Base-by-base conservation (phyloP, 2,113 vertebrate species). In the Pollachius pollachius region DNA sequence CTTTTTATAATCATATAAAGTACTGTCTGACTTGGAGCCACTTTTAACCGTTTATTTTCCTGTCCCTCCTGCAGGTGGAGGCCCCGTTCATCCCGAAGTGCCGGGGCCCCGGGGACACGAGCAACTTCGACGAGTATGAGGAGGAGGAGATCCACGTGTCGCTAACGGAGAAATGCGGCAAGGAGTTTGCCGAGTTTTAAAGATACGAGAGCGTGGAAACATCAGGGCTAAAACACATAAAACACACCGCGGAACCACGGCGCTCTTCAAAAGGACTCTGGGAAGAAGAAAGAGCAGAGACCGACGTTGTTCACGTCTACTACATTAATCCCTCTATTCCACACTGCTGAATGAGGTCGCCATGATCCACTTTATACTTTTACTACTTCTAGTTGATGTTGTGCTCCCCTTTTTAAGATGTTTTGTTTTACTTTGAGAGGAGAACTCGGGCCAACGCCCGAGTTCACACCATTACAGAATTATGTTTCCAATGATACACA, bases 11-110 rank as follows among this genome's bases (percentile, higher is more conserved):
- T n/a, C n/a, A n/a, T n/a, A 34, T 34, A 34, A 23, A 23, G 23
- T 59, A 9, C 6, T 15, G 11, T n/a, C 34, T 57, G 52, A 54
- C 9, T 3, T 54, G 52, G 52, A 54, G 16, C 52, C 12, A 5
- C 17, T 5, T 60, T 23, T 3, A 34, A 34, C 6, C 6, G 2
- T 34, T 34, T 34, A 34, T 16, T 23, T 25, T 11, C 25, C 8
- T 75, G 23, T 65, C 54, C 1, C 67, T 62, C 23, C 41, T 67
- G 15, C 77, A 99, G 97, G 97, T 99, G 84, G 97, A 99, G 91
- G 97, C 97, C 87, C 97, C 97, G 0, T 98, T 99, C 94, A 98
- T 99, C 94, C 97, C 97, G 94, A 99, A 99, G 93, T 99, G 96
- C 93, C 94, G 96, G 96, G 97, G 97, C 77, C 95, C 97, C 15